Evolutionary conservation across 1,140 invertebrate genomes (phyloP), one percentile per base, ranked within the genome.

Genomic region (Chymomyza costata): DNA sequence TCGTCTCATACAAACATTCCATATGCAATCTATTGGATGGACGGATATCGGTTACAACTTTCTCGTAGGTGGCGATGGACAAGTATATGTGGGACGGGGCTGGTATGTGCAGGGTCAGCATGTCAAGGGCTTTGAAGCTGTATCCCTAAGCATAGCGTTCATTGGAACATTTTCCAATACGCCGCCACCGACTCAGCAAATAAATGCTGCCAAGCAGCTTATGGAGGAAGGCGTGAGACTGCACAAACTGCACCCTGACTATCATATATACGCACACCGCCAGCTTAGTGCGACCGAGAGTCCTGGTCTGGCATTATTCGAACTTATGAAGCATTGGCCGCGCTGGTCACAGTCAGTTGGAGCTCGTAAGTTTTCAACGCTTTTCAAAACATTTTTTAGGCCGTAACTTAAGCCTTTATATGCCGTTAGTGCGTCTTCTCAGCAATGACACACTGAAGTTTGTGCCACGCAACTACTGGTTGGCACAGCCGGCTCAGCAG

Each of bases 1-100:
- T n/a, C 83, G 87, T 34, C 31, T 70, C 1, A 89, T 90, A 13
- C 91, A 92, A 70, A 87, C 85, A 1, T 91, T 87, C 56, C 90
- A 92, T 55, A 90, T 92, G 59, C 87, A 89, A 37, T 71, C 65
- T 0, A 84, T 84, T 6, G 69, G 84, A 0, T 87, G 88, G 87
- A 73, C 76, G 13, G 92, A 92, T 57, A 91, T 92, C 25, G 90
- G 32, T 0, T 93, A 93, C 62, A 94, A 92, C 70, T 95, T 94
- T 66, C 78, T 94, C 1, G 87, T 94, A 1, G 93, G 92, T 0
- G 91, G 91, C 17, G 92, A 93, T 71, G 92, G 92, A 0, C 87
- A 88, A 1, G 88, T 89, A 0, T 93, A 92, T 84, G 89, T 89
- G 76, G 92, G 91, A 0, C 85, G 88, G 11, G 92, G 91, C 1